Evolutionary conservation across 2,797 vertebrate genomes (phyloP).

Genomic region (Chelidonichthys spinosus): DNA sequence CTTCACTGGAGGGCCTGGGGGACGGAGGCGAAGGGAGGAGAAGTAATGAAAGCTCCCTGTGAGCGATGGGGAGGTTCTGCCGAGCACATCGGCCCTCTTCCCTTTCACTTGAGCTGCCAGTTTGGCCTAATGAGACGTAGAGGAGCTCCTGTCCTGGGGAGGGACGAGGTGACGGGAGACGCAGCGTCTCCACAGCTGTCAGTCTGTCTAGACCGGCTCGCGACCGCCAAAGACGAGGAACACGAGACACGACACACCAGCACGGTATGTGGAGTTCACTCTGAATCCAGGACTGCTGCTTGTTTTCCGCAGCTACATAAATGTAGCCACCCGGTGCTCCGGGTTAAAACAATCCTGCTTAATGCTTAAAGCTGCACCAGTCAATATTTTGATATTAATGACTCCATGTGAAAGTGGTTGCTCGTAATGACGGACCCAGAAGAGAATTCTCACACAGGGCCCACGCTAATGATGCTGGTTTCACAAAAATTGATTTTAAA

Average conservation of each 20-base stretch:
- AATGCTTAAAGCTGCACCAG: background rate
- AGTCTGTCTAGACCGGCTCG: slow-evolving; percentile 23
- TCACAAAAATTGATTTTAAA: background rate
- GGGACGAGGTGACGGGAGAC: slow-evolving; percentile 39
- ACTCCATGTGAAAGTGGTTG: background rate
- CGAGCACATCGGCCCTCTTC: slow-evolving; percentile 29
- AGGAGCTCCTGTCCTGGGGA: slow-evolving; percentile 46
- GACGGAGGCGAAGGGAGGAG: slow-evolving; percentile 15
- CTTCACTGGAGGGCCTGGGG: slow-evolving; percentile 43
- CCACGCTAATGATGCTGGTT: background rate
- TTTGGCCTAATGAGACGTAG: slow-evolving; percentile 70
- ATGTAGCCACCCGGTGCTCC: background rate
- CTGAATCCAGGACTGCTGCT: background rate
- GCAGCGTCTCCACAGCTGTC: slow-evolving; percentile 45
- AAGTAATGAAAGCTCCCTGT: slow-evolving; percentile 69
- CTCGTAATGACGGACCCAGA: background rate
- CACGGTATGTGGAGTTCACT: background rate
- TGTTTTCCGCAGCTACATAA: background rate
- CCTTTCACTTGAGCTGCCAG: slow-evolving; percentile 53
- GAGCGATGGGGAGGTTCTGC: slow-evolving; percentile 57
- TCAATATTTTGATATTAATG: background rate
- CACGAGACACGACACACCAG: background rate
- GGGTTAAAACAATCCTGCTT: background rate
- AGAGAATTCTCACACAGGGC: background rate
- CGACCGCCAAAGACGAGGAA: slow-evolving; percentile 10